Base-by-base conservation (phyloP, 1,140 invertebrate species). In the Lordiphosa mommai region DNA sequence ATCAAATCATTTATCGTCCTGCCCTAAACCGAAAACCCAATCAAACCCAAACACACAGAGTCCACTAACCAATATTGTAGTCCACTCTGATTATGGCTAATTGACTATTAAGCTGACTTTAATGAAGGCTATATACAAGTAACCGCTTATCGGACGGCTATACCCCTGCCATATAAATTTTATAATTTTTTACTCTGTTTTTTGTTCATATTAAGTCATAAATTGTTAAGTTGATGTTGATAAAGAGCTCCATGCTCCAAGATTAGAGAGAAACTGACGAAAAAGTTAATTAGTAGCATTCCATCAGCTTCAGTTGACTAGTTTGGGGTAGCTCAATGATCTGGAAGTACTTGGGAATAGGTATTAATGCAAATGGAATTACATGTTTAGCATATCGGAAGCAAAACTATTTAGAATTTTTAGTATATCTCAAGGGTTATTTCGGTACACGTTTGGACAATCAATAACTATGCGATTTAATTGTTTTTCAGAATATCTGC, bases 201-300 rank as follows among this genome's bases (percentile, higher is more conserved):
- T 36, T 44, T 44, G 41, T 37, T 23, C 43, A 47, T 74, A 59
- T 59, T 44, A 37, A 30, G 4, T 41, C 53, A 79, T 80, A 80
- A 82, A 80, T 76, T 68, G 34, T 34, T 17, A 20, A 72, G 73
- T 55, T 79, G 74, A 70, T 82, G 27, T 66, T 82, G 65, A 70
- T 80, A 56, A 53, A 79, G 43, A 32, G 64, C 64, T 17, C 17
- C 46, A 48, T 40, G 40, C 20, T 17, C 23, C 17, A 17, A 43
- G 40, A 43, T 43, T 43, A 43, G 40, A 29, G 20, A 38, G 49
- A 27, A 27, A 8, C 38, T 64, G 20, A 43, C 41, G 40, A 7
- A 17, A 20, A 27, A 43, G 12, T 43, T 43, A 43, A 43, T 30
- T 47, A 47, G 44, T 33, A 47, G 44, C 44, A 32, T 10, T 27